These are phyloP conservation scores for Pilophorus perplexus DNA, from an alignment of 2,888 invertebrate species.

Conservation along the genomic window DNA sequence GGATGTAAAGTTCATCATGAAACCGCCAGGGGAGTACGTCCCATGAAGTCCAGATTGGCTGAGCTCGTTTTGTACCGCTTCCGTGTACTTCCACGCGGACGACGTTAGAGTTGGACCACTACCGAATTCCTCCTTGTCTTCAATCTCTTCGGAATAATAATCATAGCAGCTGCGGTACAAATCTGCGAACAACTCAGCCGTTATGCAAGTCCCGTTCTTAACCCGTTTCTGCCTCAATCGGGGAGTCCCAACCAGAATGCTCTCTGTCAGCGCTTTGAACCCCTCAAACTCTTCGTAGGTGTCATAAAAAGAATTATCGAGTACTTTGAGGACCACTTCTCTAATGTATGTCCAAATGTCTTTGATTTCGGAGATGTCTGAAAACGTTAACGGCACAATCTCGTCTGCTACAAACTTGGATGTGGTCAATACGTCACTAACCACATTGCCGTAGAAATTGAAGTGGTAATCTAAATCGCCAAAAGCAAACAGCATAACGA, in stretches of 20 bases:
- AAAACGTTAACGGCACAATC: too few species aligned
- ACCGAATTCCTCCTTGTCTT: slow-evolving; percentile 54
- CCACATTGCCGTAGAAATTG: slow-evolving; percentile 13
- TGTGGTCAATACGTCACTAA: not conserved
- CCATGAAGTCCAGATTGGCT: slow-evolving; percentile 59
- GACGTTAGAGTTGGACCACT: too few species aligned
- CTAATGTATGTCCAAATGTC: slow-evolving; percentile 51
- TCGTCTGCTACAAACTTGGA: too few species aligned
- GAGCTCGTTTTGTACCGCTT: not conserved
- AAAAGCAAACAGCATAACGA: not conserved
- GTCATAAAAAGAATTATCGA: too few species aligned
- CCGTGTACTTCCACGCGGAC: not conserved
- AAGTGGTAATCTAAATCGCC: not conserved
- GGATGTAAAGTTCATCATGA: slow-evolving; percentile 56
- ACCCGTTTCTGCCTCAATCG: slow-evolving; percentile 53
- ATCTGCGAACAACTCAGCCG: slow-evolving; percentile 56
- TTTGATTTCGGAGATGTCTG: too few species aligned
- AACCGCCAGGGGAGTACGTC: slow-evolving; percentile 60
- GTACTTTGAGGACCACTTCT: slow-evolving; percentile 57
- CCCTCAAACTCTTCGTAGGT: too few species aligned
- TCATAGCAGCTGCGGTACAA: slow-evolving; percentile 59
- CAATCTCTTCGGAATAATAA: slow-evolving; percentile 56
- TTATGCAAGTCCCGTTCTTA: slow-evolving; percentile 56
- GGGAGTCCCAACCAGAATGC: slow-evolving; percentile 54
- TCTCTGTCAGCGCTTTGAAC: too few species aligned